Conservation (phyloP, 2,888 invertebrate genomes). For the Fragum whitleyi region DNA sequence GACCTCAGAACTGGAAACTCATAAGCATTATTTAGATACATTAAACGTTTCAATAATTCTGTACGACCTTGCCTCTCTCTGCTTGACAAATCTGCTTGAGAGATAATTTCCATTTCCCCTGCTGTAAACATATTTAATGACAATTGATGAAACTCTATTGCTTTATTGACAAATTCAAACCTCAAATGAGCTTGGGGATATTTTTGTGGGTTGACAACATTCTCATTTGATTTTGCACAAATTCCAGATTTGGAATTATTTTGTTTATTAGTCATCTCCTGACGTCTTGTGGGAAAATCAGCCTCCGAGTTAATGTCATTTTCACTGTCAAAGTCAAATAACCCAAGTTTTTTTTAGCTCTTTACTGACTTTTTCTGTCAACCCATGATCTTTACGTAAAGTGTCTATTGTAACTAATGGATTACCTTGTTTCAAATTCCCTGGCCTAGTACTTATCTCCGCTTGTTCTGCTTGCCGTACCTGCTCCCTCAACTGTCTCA, state of each 20-base stretch:
- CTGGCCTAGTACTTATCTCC: too few relatives aligned
- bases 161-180: background rate
- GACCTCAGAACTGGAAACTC: background rate
- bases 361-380: background rate
- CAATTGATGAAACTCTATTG: background rate
- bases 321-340: background rate
- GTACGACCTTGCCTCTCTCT: background rate
- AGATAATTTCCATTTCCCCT: background rate
- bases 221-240: background rate
- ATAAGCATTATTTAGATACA: background rate
- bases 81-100: background rate
- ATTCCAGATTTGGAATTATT: background rate
- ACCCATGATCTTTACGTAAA: background rate
- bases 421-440: too few relatives aligned
- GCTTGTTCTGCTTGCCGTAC: too few relatives aligned
- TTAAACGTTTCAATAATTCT: background rate
- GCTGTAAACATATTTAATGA: background rate
- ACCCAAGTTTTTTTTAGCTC: background rate
- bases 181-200: background rate
- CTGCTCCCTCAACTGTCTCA: too few relatives aligned
- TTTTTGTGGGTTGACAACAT: background rate
- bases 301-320: background rate
- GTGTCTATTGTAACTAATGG: background rate
- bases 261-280: background rate
- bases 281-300: background rate